Conservation (phyloP, 2,888 invertebrate genomes). For the Coleophora flavipennella region DNA sequence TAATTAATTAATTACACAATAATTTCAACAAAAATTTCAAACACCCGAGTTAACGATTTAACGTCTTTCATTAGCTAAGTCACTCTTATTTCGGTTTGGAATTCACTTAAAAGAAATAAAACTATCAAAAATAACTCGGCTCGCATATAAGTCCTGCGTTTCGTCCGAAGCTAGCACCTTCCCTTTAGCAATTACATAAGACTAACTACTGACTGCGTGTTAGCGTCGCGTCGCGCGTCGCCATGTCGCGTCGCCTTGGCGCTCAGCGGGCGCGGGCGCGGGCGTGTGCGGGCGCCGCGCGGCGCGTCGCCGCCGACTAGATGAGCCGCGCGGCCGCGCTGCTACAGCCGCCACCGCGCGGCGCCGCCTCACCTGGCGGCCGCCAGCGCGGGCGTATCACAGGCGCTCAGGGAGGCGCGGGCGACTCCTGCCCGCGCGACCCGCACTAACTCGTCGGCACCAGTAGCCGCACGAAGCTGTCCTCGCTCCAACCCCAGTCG, state of each 20-base stretch:
- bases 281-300: slow-evolving; percentile 14
- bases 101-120: slow-evolving; percentile 69
- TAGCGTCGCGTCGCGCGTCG: slow-evolving; percentile 35
- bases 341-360: slow-evolving; percentile 25
- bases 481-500: slow-evolving; percentile 76
- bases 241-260: slow-evolving; percentile 22
- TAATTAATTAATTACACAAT: slow-evolving; percentile 70
- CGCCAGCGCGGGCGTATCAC: slow-evolving; percentile 49
- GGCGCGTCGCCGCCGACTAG: slow-evolving; percentile 17
- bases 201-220: slow-evolving; percentile 67
- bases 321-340: slow-evolving; percentile 23
- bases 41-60: slow-evolving; percentile 57
- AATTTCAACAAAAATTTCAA: slow-evolving; percentile 71
- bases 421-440: slow-evolving; percentile 63
- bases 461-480: slow-evolving; percentile 80
- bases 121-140: slow-evolving; percentile 73
- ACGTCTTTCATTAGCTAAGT: slow-evolving; percentile 64
- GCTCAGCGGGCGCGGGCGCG: slow-evolving; percentile 22
- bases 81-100: slow-evolving; percentile 63
- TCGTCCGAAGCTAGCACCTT: slow-evolving; percentile 73
- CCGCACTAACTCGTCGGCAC: slow-evolving; percentile 78
- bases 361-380: slow-evolving; percentile 32
- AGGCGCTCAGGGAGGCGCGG: slow-evolving; percentile 64
- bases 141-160: slow-evolving; percentile 67
- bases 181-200: slow-evolving; percentile 69